Conservation (phyloP, 2,888 invertebrate species). For the Marronus borbonicus region DNA sequence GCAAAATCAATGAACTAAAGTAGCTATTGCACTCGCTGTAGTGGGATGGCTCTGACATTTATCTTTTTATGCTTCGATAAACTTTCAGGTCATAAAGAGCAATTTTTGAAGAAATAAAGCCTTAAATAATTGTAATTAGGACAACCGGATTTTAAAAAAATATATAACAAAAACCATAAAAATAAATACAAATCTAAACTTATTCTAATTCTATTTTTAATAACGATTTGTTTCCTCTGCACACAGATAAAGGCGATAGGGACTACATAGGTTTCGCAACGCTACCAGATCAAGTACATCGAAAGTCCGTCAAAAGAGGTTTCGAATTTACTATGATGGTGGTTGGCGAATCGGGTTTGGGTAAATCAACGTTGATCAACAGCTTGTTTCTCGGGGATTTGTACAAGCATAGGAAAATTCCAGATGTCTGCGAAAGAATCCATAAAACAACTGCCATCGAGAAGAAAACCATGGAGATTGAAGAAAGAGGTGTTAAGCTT, state of each 20-base stretch:
- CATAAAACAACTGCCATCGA: slow-evolving; percentile 82
- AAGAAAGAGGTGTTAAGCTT: slow-evolving; percentile 92
- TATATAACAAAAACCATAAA: no score
- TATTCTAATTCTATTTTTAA: no score
- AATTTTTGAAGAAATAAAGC: no score
- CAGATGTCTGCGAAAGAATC: slow-evolving; percentile 76
- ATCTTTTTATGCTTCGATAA: no score
- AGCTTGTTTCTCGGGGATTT: slow-evolving; percentile 94
- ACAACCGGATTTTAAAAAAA: no score
- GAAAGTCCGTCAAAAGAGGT: slow-evolving; percentile 96
- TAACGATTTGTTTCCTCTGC: not conserved
- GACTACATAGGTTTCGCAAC: slow-evolving; percentile 97
- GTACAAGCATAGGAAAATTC: slow-evolving; percentile 87
- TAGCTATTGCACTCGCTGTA: no score
- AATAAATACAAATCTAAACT: no score
- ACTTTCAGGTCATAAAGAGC: no score
- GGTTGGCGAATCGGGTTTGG: slow-evolving; percentile 94
- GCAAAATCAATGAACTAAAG: no score
- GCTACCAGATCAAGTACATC: slow-evolving; percentile 95
- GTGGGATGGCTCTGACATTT: no score
- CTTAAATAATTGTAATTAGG: no score
- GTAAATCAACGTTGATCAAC: slow-evolving; percentile 95
- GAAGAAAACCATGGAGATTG: slow-evolving; percentile 93
- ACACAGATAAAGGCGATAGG: slow-evolving; percentile 71
- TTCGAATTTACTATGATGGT: slow-evolving; percentile 98